Conservation (phyloP, 2,888 invertebrate genomes). For the Drosophila gaucha region DNA sequence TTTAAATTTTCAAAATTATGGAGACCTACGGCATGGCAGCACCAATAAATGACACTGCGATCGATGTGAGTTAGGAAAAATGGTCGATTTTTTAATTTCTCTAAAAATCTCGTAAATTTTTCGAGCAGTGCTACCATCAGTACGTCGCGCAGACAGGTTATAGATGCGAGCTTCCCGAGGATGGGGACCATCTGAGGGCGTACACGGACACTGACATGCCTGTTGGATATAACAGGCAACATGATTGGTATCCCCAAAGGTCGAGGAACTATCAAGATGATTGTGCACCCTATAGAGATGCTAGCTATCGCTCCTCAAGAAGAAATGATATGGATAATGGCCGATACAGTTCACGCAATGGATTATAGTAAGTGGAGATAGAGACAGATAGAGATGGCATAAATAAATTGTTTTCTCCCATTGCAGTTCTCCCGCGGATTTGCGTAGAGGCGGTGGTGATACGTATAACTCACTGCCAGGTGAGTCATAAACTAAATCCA, state of each 20-base stretch:
- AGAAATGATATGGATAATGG: not conserved
- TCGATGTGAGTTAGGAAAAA: conserved; percentile 4
- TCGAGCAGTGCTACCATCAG: conserved; percentile 24
- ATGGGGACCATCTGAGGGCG: conserved; percentile 2
- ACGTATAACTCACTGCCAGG: conserved; percentile 17
- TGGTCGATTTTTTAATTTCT: not conserved
- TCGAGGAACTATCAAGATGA: conserved; percentile 4
- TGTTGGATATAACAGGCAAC: not conserved
- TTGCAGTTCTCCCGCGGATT: not conserved
- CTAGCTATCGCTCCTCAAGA: not conserved
- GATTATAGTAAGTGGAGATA: conserved; percentile 3
- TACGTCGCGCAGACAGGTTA: conserved; percentile 26
- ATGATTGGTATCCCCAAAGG: conserved; percentile 16
- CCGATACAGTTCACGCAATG: conserved; percentile 5
- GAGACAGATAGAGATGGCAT: not conserved
- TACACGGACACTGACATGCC: not conserved
- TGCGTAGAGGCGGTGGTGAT: conserved; percentile 5
- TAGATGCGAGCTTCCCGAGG: conserved; percentile 10
- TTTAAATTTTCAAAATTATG: conserved; percentile 28
- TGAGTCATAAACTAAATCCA: no score
- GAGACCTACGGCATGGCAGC: conserved; percentile 35
- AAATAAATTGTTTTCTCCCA: not conserved
- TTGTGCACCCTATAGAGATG: not conserved
- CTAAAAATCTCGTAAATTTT: not conserved
- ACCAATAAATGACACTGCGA: conserved; percentile 13